A percentile compares a stretch with the other conserved stretches of the same genome.
Conservation (phyloP, 1,140 invertebrate genomes). For the Drosophila tristis region DNA sequence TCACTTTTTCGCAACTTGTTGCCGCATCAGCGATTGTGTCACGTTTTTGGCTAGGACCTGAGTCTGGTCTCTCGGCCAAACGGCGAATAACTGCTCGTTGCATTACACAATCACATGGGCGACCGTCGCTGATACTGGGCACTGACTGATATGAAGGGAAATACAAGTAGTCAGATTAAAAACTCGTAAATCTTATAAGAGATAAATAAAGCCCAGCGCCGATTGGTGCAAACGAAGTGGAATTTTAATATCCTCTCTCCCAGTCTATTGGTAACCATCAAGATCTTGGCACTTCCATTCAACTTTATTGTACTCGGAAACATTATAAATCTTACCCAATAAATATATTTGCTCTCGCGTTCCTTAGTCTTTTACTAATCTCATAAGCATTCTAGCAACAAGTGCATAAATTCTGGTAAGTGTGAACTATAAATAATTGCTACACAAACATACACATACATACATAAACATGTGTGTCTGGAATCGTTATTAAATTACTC, state of each 20-base stretch:
- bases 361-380: conserved; percentile 9
- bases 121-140: conserved; percentile 39
- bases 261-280: background rate
- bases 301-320: no score
- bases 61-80: background rate
- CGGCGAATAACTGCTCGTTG: conserved; percentile 23
- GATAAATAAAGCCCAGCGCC: no score
- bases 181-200: no score
- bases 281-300: background rate
- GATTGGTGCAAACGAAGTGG: no score
- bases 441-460: conserved; percentile 5
- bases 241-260: no score
- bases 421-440: conserved; percentile 65
- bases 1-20: conserved; percentile 70
- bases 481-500: conserved; percentile 68
- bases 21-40: conserved; percentile 45
- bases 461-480: conserved; percentile 43
- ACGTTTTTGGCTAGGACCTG: conserved; percentile 40
- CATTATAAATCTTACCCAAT: conserved; percentile 1
- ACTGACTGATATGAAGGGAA: no score
- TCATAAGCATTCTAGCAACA: conserved; percentile 14
- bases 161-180: no score
- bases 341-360: conserved; percentile 15
- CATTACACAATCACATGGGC: conserved; percentile 11
- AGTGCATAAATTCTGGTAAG: conserved; percentile 34